These are phyloP conservation scores for Chlamydotis undulata DNA, from an alignment of 2,113 vertebrate species.

Conservation along the genomic window DNA sequence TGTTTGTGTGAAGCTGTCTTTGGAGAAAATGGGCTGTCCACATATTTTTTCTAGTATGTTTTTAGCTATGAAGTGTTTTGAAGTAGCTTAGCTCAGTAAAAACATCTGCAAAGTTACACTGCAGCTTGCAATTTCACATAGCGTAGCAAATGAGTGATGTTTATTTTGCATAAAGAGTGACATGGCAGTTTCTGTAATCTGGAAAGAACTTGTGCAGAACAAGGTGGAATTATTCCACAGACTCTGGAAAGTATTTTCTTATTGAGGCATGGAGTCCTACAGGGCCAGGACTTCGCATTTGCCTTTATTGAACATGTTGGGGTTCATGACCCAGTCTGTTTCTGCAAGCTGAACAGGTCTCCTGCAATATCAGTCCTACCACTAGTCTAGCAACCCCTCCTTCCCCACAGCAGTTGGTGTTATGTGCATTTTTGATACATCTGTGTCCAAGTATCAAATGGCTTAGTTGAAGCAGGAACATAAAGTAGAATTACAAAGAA, in stretches of 20 bases:
- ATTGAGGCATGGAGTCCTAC: not conserved
- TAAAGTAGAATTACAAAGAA: not conserved
- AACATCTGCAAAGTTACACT: not conserved
- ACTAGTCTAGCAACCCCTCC: accelerated
- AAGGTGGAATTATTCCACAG: not conserved
- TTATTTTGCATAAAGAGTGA: not conserved
- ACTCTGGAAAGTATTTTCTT: not conserved
- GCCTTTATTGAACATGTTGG: not conserved
- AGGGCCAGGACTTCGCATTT: not conserved
- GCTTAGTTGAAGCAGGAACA: not conserved
- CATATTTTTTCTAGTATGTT: not conserved
- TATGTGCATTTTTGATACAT: not conserved
- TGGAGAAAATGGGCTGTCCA: not conserved
- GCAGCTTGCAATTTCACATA: not conserved
- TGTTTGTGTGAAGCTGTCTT: not conserved
- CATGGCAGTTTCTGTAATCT: not conserved
- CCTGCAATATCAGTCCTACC: not conserved
- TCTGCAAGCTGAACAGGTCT: not conserved
- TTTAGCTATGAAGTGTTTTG: not conserved
- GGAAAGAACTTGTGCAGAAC: not conserved
- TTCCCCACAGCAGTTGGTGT: not conserved
- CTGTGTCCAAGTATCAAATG: not conserved
- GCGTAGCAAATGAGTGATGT: not conserved
- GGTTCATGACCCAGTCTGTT: not conserved
- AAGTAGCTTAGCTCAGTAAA: not conserved